These are phyloP conservation scores for Galerucella pusilla DNA, from an alignment of 2,888 invertebrate species.

Conservation along the genomic window DNA sequence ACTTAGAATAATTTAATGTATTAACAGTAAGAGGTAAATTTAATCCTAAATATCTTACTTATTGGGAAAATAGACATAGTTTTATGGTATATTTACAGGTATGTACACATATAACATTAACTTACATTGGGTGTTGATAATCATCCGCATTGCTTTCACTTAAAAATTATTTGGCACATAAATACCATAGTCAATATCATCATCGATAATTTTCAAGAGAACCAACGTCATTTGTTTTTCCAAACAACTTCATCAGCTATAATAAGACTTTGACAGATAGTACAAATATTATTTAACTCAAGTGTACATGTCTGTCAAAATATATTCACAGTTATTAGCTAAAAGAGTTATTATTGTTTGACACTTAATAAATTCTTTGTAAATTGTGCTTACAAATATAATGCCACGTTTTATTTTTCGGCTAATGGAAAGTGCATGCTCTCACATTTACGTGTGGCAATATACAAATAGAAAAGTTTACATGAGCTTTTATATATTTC, in stretches of 20 bases:
- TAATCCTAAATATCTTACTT: slow-evolving; percentile 44
- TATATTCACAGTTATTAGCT: background rate
- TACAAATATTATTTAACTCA: background rate
- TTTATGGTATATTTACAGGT: slow-evolving; percentile 54
- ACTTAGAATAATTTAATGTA: slow-evolving; percentile 51
- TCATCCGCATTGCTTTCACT: background rate
- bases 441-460: slow-evolving; percentile 19
- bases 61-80: slow-evolving; percentile 54
- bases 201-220: background rate
- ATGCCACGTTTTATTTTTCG: slow-evolving; percentile 19
- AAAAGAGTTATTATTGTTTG: slow-evolving; percentile 5
- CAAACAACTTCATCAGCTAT: background rate
- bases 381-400: slow-evolving; percentile 29
- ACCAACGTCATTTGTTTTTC: background rate
- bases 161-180: slow-evolving; percentile 18
- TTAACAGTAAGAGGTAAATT: slow-evolving; percentile 47
- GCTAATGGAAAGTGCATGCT: slow-evolving; percentile 28
- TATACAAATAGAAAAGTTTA: slow-evolving; percentile 26
- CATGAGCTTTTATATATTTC: too few species aligned
- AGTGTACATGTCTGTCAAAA: slow-evolving; percentile 13
- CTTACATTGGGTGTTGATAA: slow-evolving; percentile 17
- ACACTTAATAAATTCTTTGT: slow-evolving; percentile 26
- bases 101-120: slow-evolving; percentile 52
- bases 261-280: background rate
- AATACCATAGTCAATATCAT: slow-evolving; percentile 3